phyloP scores from a whole-genome alignment of 2,888 invertebrate species.

The Aquatica leii region DNA sequence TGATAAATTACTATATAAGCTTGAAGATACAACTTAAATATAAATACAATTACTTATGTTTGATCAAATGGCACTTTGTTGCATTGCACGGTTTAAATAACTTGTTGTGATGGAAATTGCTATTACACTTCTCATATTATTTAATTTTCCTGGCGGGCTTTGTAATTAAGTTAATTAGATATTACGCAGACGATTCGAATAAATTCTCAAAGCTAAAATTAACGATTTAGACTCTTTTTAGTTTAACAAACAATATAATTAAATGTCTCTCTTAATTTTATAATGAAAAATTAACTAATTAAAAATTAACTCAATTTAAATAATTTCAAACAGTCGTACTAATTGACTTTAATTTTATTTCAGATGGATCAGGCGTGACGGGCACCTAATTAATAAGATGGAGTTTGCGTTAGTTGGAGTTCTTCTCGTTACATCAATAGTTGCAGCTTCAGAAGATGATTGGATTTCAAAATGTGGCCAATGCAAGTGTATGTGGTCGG shows the following conservation, averaged over 20 bases:
- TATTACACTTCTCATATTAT: conserved; percentile 22
- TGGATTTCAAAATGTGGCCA: conserved; percentile 66
- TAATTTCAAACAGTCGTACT: no score
- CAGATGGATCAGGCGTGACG: conserved; percentile 42
- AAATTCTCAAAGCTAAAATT: conserved; percentile 27
- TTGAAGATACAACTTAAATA: no score
- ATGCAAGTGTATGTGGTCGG: conserved; percentile 87
- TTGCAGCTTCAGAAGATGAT: conserved; percentile 64
- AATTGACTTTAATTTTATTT: conserved; percentile 38
- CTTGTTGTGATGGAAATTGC: conserved; percentile 32
- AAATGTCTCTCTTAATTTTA: no score
- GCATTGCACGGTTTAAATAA: conserved; percentile 21
- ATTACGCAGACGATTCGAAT: conserved; percentile 35
- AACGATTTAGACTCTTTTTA: no score
- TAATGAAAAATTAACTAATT: no score
- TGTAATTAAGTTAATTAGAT: conserved; percentile 40
- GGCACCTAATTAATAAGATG: conserved; percentile 29
- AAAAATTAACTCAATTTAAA: no score
- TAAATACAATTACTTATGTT: no score
- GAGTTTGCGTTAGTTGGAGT: conserved; percentile 40
- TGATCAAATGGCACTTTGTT: no score
- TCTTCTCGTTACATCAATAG: conserved; percentile 49
- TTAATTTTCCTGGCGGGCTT: conserved; percentile 32
- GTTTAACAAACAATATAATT: no score
- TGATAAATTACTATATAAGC: no score